phyloP scores from a whole-genome alignment of 1,140 invertebrate genomes.

The Hetaerina americana region DNA sequence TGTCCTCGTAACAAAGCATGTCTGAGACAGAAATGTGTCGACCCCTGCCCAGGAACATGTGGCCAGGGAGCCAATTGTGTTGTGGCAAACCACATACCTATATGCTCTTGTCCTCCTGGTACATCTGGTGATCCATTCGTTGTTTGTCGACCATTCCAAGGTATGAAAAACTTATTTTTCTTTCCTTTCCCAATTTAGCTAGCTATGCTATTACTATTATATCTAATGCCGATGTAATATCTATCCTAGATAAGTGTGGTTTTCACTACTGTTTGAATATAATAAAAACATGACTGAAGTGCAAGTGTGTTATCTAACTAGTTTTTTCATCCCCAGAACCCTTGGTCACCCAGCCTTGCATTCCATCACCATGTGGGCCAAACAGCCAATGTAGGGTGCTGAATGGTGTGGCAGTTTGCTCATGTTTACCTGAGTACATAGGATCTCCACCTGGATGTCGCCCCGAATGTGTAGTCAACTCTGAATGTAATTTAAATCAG shows the following conservation, averaged over 20 bases:
- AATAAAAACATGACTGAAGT: too few relatives aligned
- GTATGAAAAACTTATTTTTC: not conserved
- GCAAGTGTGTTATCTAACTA: too few relatives aligned
- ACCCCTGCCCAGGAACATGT: slow-evolving; percentile 27
- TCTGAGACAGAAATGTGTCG: slow-evolving; percentile 24
- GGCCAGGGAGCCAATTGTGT: slow-evolving; percentile 23
- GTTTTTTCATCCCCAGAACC: too few relatives aligned
- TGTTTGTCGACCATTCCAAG: slow-evolving; percentile 17
- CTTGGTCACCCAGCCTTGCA: slow-evolving; percentile 18
- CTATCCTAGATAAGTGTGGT: too few relatives aligned
- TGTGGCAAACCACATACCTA: slow-evolving; percentile 18
- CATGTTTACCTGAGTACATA: slow-evolving; percentile 28
- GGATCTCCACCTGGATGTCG: slow-evolving; percentile 25
- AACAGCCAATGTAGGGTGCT: slow-evolving; percentile 28
- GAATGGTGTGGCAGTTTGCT: slow-evolving; percentile 27
- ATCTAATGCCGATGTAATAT: too few relatives aligned
- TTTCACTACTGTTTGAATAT: too few relatives aligned
- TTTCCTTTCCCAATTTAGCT: too few relatives aligned
- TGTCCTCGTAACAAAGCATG: slow-evolving; percentile 22
- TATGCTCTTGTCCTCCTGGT: slow-evolving; percentile 25
- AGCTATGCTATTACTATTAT: not conserved
- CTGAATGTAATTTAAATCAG: slow-evolving; percentile 29
- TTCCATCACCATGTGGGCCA: slow-evolving; percentile 30
- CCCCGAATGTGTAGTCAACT: slow-evolving; percentile 25
- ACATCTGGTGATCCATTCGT: slow-evolving; percentile 34